Evolutionary conservation across 2,888 invertebrate species (phyloP).

Genomic region (Spisula subtruncata): DNA sequence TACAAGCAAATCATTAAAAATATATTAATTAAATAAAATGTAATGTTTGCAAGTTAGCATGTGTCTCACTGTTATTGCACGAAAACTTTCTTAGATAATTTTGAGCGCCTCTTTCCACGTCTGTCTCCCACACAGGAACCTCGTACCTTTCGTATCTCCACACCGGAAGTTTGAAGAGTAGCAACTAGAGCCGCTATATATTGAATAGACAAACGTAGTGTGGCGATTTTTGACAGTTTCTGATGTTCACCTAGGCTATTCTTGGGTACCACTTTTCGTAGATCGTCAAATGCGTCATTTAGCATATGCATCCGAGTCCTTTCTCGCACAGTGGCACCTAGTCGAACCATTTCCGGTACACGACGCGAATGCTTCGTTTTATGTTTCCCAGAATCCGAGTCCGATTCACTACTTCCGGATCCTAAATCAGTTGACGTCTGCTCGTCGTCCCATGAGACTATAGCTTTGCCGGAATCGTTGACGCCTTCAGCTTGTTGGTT

Average conservation of each 20-base stretch:
- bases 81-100: constrained; percentile 36
- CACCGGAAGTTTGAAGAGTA: constrained; percentile 81
- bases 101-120: constrained; percentile 77
- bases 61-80: constrained; percentile 16
- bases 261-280: constrained; percentile 86
- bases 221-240: constrained; percentile 87
- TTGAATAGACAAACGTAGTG: constrained; percentile 87
- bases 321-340: constrained; percentile 86
- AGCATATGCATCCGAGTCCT: constrained; percentile 87
- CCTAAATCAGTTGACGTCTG: constrained; percentile 20
- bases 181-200: constrained; percentile 86
- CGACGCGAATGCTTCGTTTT: constrained; percentile 17
- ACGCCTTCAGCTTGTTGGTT: constrained; percentile 7
- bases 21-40: constrained; percentile 6
- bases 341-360: constrained; percentile 73
- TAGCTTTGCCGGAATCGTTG: neutral
- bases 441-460: constrained; percentile 20
- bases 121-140: constrained; percentile 75
- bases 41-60: neutral
- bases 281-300: constrained; percentile 87
- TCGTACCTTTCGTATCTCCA: constrained; percentile 79
- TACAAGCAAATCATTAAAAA: constrained; percentile 1
- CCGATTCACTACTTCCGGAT: constrained; percentile 34
- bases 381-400: constrained; percentile 10
- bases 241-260: constrained; percentile 87